Conservation (phyloP, 2,113 vertebrate genomes). For the Agelaius tricolor region DNA sequence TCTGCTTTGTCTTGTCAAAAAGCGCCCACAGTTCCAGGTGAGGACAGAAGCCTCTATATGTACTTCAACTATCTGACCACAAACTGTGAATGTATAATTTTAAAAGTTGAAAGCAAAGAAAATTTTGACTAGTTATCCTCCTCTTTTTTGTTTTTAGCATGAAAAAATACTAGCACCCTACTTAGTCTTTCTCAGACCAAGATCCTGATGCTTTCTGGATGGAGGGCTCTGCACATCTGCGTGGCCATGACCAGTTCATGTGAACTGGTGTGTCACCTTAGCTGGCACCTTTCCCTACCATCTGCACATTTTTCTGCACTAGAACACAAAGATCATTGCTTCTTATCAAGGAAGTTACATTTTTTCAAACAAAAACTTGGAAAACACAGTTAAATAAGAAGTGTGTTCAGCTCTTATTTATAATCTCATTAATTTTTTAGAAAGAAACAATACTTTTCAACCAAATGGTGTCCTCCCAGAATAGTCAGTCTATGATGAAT, state of each 20-base stretch:
- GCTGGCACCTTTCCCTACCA: background rate
- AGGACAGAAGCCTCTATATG: background rate
- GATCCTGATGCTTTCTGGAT: background rate
- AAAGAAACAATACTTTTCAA: background rate
- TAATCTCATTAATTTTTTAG: background rate
- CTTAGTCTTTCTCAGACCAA: background rate
- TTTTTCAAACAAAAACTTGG: background rate
- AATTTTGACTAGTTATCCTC: background rate
- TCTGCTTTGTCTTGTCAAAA: background rate
- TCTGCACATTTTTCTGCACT: background rate
- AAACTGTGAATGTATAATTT: background rate
- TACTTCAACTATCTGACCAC: background rate
- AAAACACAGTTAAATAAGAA: background rate
- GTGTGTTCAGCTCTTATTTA: background rate
- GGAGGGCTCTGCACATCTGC: background rate
- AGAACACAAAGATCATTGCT: background rate
- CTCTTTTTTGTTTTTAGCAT: background rate
- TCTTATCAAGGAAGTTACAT: background rate
- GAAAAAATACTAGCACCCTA: background rate
- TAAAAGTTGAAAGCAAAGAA: background rate
- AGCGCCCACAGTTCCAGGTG: background rate
- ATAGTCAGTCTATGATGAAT: background rate
- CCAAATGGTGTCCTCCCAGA: background rate
- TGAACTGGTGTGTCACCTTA: background rate
- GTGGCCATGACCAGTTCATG: background rate